These are phyloP conservation scores for Babyrousa celebensis DNA, from an alignment of 2,797 vertebrate species.

Conservation along the genomic window DNA sequence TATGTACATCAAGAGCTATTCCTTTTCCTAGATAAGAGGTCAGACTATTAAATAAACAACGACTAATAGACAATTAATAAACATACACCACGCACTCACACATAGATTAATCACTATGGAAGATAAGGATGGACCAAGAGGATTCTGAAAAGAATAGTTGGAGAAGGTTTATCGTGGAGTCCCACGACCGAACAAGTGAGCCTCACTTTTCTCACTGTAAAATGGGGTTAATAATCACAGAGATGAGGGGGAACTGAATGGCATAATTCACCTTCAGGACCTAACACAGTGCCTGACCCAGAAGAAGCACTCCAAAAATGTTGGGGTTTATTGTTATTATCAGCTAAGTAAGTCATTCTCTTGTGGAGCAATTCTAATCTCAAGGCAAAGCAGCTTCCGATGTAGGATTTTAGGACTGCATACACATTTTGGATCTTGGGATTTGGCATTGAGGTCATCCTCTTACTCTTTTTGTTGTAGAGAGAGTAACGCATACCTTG, in stretches of 20 bases:
- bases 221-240: background rate
- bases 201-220: slow-evolving; percentile 24
- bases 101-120: background rate
- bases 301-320: background rate
- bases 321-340: background rate
- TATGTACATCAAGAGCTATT: background rate
- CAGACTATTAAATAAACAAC: background rate
- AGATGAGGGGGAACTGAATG: background rate
- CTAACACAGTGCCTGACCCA: background rate
- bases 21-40: background rate
- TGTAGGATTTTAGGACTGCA: background rate
- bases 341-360: background rate
- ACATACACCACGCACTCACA: background rate
- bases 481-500: background rate
- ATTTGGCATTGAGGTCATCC: background rate
- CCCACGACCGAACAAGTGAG: background rate
- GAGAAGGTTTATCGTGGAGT: slow-evolving; percentile 2
- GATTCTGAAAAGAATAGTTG: slow-evolving; percentile 34
- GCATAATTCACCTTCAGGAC: background rate
- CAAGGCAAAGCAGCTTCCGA: slow-evolving; percentile 21
- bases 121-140: slow-evolving; percentile 7
- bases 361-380: background rate
- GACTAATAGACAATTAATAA: background rate
- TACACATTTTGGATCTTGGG: background rate
- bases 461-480: background rate